A percentile compares a stretch with the other conserved stretches of the same genome.
phyloP scores from a whole-genome alignment of 2,888 invertebrate genomes.

The Drosophila emarginata region DNA sequence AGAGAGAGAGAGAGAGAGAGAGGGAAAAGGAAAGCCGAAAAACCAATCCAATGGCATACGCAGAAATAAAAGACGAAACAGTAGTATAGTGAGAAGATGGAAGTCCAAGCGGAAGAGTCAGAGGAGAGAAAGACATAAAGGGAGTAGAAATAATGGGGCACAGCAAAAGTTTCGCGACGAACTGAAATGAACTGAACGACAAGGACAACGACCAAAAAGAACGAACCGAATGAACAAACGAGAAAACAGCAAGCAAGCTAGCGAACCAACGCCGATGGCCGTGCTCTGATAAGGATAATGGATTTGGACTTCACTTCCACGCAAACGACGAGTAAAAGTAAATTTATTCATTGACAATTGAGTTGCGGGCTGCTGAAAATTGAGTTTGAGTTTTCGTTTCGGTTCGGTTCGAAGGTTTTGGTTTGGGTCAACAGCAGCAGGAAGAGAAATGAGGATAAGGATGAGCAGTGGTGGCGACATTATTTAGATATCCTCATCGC shows the following conservation, averaged over 20 bases:
- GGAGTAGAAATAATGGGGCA: conserved; percentile 8
- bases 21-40: conserved; percentile 17
- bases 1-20: background rate
- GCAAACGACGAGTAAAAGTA: conserved; percentile 38
- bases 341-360: conserved; percentile 81
- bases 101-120: conserved; percentile 45
- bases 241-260: background rate
- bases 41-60: conserved; percentile 7
- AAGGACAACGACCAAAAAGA: conserved; percentile 18
- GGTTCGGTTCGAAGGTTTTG: conserved; percentile 12
- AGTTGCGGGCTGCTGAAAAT: conserved; percentile 77
- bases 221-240: background rate
- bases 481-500: conserved; percentile 43
- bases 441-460: background rate
- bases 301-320: conserved; percentile 63
- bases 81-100: conserved; percentile 51
- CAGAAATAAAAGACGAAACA: conserved; percentile 34
- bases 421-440: conserved; percentile 2
- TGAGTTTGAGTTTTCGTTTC: conserved; percentile 64
- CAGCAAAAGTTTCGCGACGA: conserved; percentile 8
- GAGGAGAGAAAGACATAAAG: background rate
- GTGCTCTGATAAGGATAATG: conserved; percentile 75
- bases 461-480: conserved; percentile 21
- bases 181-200: background rate
- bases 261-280: conserved; percentile 56